Base-by-base conservation (phyloP, 1,140 invertebrate genomes). In the Drosophila nasuta region DNA sequence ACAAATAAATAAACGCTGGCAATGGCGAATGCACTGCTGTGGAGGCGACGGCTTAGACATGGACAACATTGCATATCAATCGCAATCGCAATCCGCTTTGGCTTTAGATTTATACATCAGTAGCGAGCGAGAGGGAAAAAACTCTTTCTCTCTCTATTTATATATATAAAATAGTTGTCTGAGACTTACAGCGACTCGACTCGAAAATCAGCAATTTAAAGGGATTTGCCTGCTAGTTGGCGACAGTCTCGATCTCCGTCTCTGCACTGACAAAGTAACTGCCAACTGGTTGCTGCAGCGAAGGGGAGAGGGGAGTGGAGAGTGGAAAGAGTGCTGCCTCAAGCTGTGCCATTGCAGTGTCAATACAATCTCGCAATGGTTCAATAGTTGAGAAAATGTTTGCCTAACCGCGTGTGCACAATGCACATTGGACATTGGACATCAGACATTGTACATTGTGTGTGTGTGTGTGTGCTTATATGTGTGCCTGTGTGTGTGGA, bases 361-460 rank as follows among this genome's bases (percentile, higher is more conserved):
- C 85, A 88, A 89, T 88, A 85, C 85, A 81, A 88, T 81, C 77
- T 83, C 66, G 85, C 85, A 88, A 79, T 85, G 81, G 85, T 88
- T 88, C 85, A 89, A 88, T 88, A 78, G 85, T 89, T 88, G 85
- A 79, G 71, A 89, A 89, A 89, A 88, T 89, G 85, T 88, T 88
- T 88, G 85, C 65, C 78, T 85, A 88, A 88, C 85, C 85, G 78
- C 85, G 77, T 88, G 79, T 70, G 76, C 81, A 81, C 81, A 85
- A 85, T 75, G 77, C 81, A 68, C 81, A 74, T 41, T 59, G 81
- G 66, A 82, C 82, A 79, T 78, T 11, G 54, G 17, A 35, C 64
- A 51, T 35, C 28, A n/a, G 25, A 48, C 28, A 38, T 30, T 11
- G 33, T 17, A 15, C 5, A 13, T 2, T 72, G 63, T 15, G 45